Percentiles rank a stretch among this genome's conserved stretches.
Evolutionary conservation across 2,888 invertebrate species (phyloP).

Genomic region (Macrosiphum euphorbiae): DNA sequence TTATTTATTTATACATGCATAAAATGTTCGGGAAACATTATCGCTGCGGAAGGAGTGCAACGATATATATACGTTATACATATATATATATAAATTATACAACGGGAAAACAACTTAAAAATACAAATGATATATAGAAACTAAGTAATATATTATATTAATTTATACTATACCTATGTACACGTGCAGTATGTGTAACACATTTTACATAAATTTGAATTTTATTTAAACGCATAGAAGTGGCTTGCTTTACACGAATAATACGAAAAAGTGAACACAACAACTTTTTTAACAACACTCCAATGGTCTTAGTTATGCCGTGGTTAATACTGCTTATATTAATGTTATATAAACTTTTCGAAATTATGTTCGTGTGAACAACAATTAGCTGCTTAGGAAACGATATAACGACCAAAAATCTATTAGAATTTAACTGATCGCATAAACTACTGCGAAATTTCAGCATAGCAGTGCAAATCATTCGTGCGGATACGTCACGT

Average conservation of each 20-base stretch:
- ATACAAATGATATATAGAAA: neutral
- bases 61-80: neutral
- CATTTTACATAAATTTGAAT: constrained; percentile 40
- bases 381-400: neutral
- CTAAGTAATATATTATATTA: neutral
- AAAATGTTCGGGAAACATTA: neutral
- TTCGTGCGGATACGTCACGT: neutral
- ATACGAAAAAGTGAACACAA: neutral
- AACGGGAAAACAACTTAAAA: neutral
- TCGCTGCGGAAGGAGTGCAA: neutral
- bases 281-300: neutral
- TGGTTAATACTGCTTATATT: neutral
- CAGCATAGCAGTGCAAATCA: neutral
- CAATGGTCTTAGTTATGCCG: neutral
- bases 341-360: neutral
- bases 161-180: neutral
- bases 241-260: neutral
- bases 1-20: neutral
- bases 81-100: neutral
- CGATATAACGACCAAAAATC: neutral
- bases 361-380: neutral
- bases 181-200: neutral
- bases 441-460: neutral
- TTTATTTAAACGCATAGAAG: neutral
- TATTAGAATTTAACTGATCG: neutral